Evolutionary conservation across 2,888 invertebrate genomes (phyloP).

Genomic region (Acrobeloides nanus): DNA sequence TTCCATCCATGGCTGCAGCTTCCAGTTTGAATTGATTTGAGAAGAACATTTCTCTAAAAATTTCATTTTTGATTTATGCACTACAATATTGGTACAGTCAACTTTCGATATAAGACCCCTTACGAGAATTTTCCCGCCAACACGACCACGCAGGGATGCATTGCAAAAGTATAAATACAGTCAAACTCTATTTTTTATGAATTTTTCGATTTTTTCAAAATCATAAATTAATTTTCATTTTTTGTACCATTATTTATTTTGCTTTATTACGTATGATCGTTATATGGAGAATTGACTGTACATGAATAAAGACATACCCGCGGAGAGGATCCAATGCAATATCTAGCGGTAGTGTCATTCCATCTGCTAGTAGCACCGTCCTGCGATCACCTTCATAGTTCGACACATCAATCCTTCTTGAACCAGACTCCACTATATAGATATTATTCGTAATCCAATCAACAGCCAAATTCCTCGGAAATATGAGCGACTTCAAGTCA

Average conservation of each 20-base stretch:
- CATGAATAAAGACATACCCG: conserved; percentile 63
- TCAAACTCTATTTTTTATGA: no score
- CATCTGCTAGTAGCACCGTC: conserved; percentile 81
- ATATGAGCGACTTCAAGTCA: conserved; percentile 47
- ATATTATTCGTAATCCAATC: conserved; percentile 95
- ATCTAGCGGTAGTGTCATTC: conserved; percentile 81
- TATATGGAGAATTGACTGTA: no score
- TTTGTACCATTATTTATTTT: no score
- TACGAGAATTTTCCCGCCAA: neutral
- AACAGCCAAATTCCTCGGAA: conserved; percentile 66
- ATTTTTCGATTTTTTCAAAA: no score
- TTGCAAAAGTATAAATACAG: no score
- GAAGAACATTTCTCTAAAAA: conserved; percentile 59
- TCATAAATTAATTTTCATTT: no score
- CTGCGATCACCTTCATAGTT: conserved; percentile 76
- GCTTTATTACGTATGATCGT: no score
- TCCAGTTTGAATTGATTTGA: conserved; percentile 65
- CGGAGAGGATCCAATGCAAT: conserved; percentile 83
- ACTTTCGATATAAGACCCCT: neutral
- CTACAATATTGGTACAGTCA: neutral
- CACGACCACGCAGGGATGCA: no score
- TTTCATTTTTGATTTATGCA: no score
- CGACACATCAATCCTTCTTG: conserved; percentile 87
- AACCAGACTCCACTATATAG: conserved; percentile 75
- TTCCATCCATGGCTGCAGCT: conserved; percentile 88